Percentiles rank a stretch among this genome's conserved stretches.
These are phyloP conservation scores for Poecilia gillii DNA, from an alignment of 2,797 vertebrate genomes.

Conservation along the genomic window DNA sequence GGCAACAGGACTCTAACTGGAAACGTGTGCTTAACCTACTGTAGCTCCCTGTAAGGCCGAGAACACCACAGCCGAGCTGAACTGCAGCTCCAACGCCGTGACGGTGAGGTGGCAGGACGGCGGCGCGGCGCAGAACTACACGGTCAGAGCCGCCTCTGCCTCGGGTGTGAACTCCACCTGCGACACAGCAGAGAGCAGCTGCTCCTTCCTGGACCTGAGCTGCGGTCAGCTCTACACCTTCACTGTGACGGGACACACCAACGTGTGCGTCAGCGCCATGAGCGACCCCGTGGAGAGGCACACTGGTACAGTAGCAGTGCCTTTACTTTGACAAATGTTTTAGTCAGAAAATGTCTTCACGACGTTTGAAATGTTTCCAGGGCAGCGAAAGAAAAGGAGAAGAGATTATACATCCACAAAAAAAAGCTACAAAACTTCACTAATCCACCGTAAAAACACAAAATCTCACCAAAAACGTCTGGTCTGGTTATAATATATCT, in stretches of 20 bases:
- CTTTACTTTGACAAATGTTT: neutral
- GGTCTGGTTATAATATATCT: too few species aligned
- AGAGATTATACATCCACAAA: neutral
- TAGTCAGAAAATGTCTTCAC: neutral
- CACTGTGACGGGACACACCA: constrained; percentile 66
- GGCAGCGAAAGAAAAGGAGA: neutral
- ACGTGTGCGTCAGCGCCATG: constrained; percentile 67
- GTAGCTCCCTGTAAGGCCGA: constrained; percentile 71
- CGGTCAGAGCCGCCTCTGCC: constrained; percentile 46
- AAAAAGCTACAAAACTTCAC: neutral
- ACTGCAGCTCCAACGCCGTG: constrained; percentile 62
- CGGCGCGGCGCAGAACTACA: constrained; percentile 60
- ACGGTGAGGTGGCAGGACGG: constrained; percentile 63
- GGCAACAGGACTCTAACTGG: neutral
- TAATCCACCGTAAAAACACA: too few species aligned
- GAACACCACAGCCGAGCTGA: constrained; percentile 54
- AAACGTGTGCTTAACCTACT: neutral
- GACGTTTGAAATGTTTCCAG: neutral
- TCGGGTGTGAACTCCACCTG: constrained; percentile 64
- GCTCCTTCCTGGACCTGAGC: constrained; percentile 66
- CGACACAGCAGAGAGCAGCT: constrained; percentile 53
- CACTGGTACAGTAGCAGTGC: constrained; percentile 53
- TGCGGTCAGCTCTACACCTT: constrained; percentile 76
- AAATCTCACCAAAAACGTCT: too few species aligned
- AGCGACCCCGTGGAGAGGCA: constrained; percentile 42